phyloP scores from a whole-genome alignment of 2,113 vertebrate species.

The Eretmochelys imbricata region DNA sequence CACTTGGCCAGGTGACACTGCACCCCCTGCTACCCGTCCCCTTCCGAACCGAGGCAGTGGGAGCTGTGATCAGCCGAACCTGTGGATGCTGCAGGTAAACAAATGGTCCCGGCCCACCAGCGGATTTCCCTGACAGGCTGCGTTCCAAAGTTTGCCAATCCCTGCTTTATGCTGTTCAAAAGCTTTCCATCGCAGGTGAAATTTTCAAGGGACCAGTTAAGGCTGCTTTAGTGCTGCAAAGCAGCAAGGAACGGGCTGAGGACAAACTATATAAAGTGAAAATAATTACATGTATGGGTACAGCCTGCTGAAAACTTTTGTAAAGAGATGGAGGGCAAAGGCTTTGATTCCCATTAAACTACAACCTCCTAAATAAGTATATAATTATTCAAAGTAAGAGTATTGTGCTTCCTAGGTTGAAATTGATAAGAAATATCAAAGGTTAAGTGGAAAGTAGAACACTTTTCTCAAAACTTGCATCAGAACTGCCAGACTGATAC shows the following conservation, averaged over 20 bases:
- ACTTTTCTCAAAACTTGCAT: neutral
- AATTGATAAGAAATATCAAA: neutral
- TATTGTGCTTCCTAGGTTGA: neutral
- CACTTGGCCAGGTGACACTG: no score
- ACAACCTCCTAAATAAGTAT: neutral
- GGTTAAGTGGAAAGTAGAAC: neutral
- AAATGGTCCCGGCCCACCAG: no score
- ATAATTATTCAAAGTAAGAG: neutral
- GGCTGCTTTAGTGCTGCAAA: neutral
- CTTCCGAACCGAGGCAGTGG: no score
- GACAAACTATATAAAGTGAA: neutral
- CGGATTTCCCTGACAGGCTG: no score
- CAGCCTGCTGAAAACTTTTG: neutral
- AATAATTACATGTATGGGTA: neutral
- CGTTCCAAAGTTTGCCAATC: no score
- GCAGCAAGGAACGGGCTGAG: neutral
- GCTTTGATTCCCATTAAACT: neutral
- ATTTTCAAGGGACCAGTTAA: neutral
- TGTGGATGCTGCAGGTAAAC: no score
- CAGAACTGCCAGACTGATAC: neutral
- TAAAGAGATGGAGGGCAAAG: neutral
- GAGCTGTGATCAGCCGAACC: no score
- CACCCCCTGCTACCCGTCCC: no score
- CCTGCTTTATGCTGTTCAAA: neutral
- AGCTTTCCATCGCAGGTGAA: neutral